A percentile compares a stretch with the other conserved stretches of the same genome.
phyloP scores from a whole-genome alignment of 2,888 invertebrate genomes.

The Bibio marci region DNA sequence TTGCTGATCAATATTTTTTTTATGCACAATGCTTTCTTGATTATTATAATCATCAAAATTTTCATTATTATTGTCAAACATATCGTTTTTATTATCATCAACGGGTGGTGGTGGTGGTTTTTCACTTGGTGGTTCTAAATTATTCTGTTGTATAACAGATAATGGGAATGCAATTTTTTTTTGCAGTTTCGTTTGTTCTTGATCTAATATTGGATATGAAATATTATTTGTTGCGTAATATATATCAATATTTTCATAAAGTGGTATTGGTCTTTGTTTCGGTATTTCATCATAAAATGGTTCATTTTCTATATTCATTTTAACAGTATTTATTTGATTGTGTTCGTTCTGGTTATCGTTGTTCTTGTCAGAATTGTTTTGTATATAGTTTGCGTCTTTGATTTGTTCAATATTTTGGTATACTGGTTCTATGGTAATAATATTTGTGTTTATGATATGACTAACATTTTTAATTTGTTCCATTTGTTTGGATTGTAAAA shows the following conservation, averaged over 20 bases:
- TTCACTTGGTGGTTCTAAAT: conserved; percentile 61
- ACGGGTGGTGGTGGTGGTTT: conserved; percentile 69
- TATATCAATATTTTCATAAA: conserved; percentile 44
- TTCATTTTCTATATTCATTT: conserved; percentile 15
- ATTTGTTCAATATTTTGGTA: conserved; percentile 11
- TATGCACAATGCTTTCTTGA: conserved; percentile 28
- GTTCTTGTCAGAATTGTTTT: conserved; percentile 14
- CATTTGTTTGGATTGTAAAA: too few species aligned
- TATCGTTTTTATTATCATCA: conserved; percentile 31
- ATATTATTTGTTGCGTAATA: conserved; percentile 30
- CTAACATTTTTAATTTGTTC: too few species aligned
- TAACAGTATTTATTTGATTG: too few species aligned
- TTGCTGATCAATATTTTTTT: conserved; percentile 8
- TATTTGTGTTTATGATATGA: too few species aligned
- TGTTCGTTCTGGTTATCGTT: conserved; percentile 12
- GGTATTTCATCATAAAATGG: conserved; percentile 30
- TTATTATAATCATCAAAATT: conserved; percentile 24
- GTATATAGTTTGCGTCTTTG: conserved; percentile 13
- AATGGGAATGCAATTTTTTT: neutral
- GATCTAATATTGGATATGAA: conserved; percentile 16
- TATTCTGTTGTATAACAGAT: neutral
- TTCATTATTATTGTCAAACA: conserved; percentile 18
- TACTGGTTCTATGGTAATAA: too few species aligned
- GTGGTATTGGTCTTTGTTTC: conserved; percentile 32
- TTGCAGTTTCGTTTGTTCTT: conserved; percentile 8